phyloP scores from a whole-genome alignment of 2,888 invertebrate species.

The Miltochrista miniata region DNA sequence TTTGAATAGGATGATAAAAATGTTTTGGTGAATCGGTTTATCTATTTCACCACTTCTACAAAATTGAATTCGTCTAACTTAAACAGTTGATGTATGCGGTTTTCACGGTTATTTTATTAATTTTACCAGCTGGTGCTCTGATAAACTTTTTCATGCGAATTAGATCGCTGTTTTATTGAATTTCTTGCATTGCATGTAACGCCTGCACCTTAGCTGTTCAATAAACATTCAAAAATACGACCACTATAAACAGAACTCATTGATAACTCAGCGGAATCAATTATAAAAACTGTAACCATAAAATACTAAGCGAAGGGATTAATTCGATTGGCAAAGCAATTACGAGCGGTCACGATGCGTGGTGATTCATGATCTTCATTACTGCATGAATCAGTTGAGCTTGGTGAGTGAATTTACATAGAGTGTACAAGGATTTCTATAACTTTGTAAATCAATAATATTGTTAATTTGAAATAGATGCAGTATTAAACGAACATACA shows the following conservation, averaged over 20 bases:
- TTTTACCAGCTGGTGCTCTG: no score
- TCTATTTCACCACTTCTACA: no score
- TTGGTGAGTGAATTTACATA: slow-evolving; percentile 69
- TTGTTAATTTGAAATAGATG: slow-evolving; percentile 13
- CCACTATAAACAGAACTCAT: slow-evolving; percentile 53
- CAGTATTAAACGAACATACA: neutral
- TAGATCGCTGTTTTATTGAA: no score
- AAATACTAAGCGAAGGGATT: slow-evolving; percentile 73
- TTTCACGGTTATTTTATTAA: no score
- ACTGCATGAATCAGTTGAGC: slow-evolving; percentile 63
- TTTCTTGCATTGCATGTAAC: slow-evolving; percentile 19
- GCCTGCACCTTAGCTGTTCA: slow-evolving; percentile 17
- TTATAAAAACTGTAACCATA: slow-evolving; percentile 75
- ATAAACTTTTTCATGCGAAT: no score
- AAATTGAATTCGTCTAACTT: no score
- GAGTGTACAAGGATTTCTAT: slow-evolving; percentile 54
- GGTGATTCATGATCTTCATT: slow-evolving; percentile 73
- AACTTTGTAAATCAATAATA: slow-evolving; percentile 55
- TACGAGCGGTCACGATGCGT: slow-evolving; percentile 76
- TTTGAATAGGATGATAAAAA: no score
- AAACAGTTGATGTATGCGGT: no score
- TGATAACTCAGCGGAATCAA: slow-evolving; percentile 68
- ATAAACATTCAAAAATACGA: slow-evolving; percentile 38
- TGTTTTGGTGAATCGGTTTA: no score
- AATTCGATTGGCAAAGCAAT: slow-evolving; percentile 81